These are phyloP conservation scores for Megastigmus dorsalis DNA, from an alignment of 2,888 invertebrate genomes.

Conservation along the genomic window DNA sequence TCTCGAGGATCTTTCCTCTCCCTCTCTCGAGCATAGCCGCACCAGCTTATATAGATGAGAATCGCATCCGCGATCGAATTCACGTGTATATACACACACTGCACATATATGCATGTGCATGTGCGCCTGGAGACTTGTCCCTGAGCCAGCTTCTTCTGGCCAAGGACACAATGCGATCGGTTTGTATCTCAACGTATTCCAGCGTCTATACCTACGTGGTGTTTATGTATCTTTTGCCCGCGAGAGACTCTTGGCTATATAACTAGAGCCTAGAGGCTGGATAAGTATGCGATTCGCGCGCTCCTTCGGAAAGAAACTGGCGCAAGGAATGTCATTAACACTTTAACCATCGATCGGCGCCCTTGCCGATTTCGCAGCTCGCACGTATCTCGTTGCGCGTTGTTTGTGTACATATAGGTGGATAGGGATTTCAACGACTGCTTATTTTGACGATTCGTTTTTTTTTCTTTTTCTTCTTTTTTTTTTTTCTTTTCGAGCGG, in stretches of 20 bases:
- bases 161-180: slow-evolving; percentile 53
- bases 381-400: not conserved
- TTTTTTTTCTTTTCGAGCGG: not conserved
- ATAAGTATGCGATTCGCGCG: not conserved
- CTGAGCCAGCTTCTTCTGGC: slow-evolving; percentile 66
- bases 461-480: too few species aligned
- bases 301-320: slow-evolving; percentile 53
- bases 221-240: not conserved
- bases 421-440: not conserved
- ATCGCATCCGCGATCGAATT: slow-evolving; percentile 63
- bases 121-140: slow-evolving; percentile 62
- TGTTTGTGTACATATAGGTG: too few species aligned
- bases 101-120: too few species aligned
- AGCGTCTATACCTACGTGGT: not conserved
- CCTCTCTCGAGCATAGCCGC: too few species aligned
- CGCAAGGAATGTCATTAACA: slow-evolving; percentile 66
- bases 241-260: not conserved
- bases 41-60: too few species aligned
- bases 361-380: slow-evolving; percentile 41
- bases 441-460: slow-evolving; percentile 16
- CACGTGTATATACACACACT: too few species aligned
- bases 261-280: not conserved
- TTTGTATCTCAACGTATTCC: not conserved
- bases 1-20: slow-evolving; percentile 59
- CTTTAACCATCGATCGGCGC: too few species aligned